phyloP scores from a whole-genome alignment of 1,140 invertebrate species.

The Drosophila insularis region DNA sequence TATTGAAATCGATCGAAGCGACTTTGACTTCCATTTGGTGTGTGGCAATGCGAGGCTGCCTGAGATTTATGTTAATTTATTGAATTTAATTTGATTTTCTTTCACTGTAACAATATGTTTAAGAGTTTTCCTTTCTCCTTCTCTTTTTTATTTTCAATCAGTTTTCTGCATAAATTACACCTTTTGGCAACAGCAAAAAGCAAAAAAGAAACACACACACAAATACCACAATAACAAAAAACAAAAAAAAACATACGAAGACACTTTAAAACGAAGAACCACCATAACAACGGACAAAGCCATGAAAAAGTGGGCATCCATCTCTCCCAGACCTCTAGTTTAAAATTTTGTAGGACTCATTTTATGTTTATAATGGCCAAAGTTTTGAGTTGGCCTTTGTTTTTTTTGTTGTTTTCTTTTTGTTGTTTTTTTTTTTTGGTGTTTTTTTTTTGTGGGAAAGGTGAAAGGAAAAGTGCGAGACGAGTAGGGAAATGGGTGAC shows the following conservation, averaged over 20 bases:
- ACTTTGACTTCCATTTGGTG: constrained; percentile 28
- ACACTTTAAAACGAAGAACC: constrained; percentile 31
- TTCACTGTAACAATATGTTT: constrained; percentile 44
- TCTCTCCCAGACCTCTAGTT: background rate
- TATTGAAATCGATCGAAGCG: constrained; percentile 70
- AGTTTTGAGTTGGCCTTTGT: constrained; percentile 62
- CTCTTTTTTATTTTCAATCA: constrained; percentile 61
- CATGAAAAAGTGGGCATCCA: background rate
- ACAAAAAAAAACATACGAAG: constrained; percentile 15
- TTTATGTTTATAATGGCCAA: constrained; percentile 76
- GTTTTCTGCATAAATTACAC: constrained; percentile 71
- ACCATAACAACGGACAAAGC: background rate
- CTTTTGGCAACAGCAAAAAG: constrained; percentile 27
- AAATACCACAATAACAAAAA: constrained; percentile 5
- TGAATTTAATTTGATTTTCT: constrained; percentile 70
- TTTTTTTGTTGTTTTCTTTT: constrained; percentile 38
- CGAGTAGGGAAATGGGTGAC: background rate
- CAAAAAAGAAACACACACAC: constrained; percentile 5
- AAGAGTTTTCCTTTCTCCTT: constrained; percentile 5
- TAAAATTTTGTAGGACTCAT: constrained; percentile 48
- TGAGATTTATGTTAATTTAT: constrained; percentile 78
- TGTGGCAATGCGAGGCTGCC: constrained; percentile 49
- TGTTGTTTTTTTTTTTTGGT: constrained; percentile 1
- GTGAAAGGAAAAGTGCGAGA: constrained; percentile 13
- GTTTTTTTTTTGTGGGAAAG: constrained; percentile 41